These are phyloP conservation scores for Achroia grisella DNA, from an alignment of 1,140 invertebrate genomes.

Conservation along the genomic window DNA sequence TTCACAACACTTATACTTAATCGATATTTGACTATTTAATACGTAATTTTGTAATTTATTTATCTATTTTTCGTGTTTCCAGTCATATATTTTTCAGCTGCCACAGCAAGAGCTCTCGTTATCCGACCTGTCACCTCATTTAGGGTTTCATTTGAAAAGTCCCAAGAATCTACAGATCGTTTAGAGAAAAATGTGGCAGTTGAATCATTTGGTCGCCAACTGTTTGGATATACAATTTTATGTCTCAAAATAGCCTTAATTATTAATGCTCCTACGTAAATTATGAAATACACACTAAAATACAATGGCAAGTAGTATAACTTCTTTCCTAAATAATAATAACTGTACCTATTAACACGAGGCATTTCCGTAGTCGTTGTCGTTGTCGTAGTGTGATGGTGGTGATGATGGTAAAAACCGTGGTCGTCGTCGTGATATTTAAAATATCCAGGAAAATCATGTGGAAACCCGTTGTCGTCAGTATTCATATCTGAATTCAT, in stretches of 20 bases:
- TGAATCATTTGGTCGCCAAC: constrained; percentile 51
- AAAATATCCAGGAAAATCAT: constrained; percentile 37
- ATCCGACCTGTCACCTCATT: constrained; percentile 56
- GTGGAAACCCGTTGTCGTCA: constrained; percentile 54
- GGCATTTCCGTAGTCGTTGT: constrained; percentile 73
- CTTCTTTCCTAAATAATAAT: constrained; percentile 87
- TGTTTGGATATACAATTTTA: constrained; percentile 76
- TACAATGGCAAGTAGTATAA: constrained; percentile 88
- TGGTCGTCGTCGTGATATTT: constrained; percentile 63
- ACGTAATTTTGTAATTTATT: constrained; percentile 4
- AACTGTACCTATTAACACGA: constrained; percentile 84
- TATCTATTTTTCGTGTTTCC: constrained; percentile 30
- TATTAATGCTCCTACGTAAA: constrained; percentile 85
- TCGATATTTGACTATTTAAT: constrained; percentile 2
- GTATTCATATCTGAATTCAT: constrained; percentile 27
- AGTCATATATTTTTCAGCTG: constrained; percentile 54
- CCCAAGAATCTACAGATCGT: constrained; percentile 47
- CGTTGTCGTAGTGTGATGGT: constrained; percentile 58
- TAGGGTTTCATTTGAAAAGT: constrained; percentile 48
- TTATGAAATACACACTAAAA: constrained; percentile 88
- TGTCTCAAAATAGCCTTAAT: constrained; percentile 85
- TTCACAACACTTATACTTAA: constrained; percentile 38
- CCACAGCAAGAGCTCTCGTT: constrained; percentile 46
- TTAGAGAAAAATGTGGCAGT: constrained; percentile 58
- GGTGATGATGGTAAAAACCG: constrained; percentile 48